Evolutionary conservation across 2,888 invertebrate species (phyloP).

Genomic region (Drosophila antonietae): DNA sequence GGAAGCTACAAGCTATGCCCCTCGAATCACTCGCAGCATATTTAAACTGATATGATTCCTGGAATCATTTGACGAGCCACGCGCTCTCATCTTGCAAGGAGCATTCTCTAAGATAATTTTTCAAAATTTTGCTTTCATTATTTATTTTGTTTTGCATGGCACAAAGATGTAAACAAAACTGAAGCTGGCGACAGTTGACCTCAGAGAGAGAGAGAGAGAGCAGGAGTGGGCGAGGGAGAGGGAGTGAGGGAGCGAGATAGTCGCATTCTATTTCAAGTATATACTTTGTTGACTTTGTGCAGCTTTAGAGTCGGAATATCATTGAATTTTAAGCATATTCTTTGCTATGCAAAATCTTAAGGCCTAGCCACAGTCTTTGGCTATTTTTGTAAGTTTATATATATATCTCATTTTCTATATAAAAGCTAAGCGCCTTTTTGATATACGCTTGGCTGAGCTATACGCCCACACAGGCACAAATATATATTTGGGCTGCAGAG

Average conservation of each 20-base stretch:
- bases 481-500: not conserved
- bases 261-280: slow-evolving; percentile 1
- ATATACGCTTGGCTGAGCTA: not conserved
- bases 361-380: not conserved
- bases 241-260: not conserved
- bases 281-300: not conserved
- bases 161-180: slow-evolving; percentile 3
- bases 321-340: not conserved
- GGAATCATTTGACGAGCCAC: not conserved
- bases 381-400: too few relatives aligned
- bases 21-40: not conserved
- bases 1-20: not conserved
- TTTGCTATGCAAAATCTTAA: not conserved
- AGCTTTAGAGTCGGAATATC: not conserved
- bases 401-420: not conserved
- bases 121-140: not conserved
- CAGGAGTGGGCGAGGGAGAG: not conserved
- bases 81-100: not conserved
- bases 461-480: not conserved
- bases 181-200: not conserved
- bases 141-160: slow-evolving; percentile 1
- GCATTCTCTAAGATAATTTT: not conserved
- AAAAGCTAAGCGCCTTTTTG: not conserved
- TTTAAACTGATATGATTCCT: not conserved
- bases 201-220: not conserved